Base-by-base conservation (phyloP, 2,797 vertebrate species). In the Cichlasoma orientale region DNA sequence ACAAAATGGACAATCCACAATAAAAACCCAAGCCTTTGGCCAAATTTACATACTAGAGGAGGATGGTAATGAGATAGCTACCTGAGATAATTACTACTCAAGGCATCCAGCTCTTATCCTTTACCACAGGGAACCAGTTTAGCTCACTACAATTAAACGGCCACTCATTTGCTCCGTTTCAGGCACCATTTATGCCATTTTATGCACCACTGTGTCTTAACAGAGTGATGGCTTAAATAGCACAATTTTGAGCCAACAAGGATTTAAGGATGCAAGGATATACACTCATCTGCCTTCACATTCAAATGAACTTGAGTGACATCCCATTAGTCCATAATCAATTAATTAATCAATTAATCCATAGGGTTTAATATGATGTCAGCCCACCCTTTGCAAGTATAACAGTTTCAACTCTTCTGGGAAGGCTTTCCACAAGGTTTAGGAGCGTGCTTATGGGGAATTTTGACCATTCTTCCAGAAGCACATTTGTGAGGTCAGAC, bases 31-130 rank as follows among this genome's bases (percentile, higher is more conserved):
- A 71, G 78, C 79, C 88, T 21, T 69, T 73, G 83, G 81, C 77
- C 41, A 25, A 72, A 83, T 92, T 90, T 91, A 75, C 88, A 88
- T 90, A 72, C 84, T 86, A 81, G 68, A 91, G 85, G 78, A 88
- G 84, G 84, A 52, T 10, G 59, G 71, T 94, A 93, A 94, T 93
- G 93, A 94, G 92, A 92, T 93, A 88, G 84, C 93, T 93, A 93
- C 92, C 89, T 92, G 91, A 92, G 93, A 90, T 95, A 95, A 95
- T 95, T 93, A 92, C 89, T 87, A 88, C 90, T 94, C 77, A 88
- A 90, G 83, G 89, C 83, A 18, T 88, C 84, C 71, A 19, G 82
- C 90, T 89, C 89, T 91, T 86, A 79, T 83, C 70, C 75, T 66
- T 66, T 82, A 80, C 90, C 83, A 79, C 79, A 74, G 89, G 91